Evolutionary conservation across 2,797 vertebrate species (phyloP), one percentile per base, ranked within the genome.

Genomic region (Hypotaenidia philippensis): DNA sequence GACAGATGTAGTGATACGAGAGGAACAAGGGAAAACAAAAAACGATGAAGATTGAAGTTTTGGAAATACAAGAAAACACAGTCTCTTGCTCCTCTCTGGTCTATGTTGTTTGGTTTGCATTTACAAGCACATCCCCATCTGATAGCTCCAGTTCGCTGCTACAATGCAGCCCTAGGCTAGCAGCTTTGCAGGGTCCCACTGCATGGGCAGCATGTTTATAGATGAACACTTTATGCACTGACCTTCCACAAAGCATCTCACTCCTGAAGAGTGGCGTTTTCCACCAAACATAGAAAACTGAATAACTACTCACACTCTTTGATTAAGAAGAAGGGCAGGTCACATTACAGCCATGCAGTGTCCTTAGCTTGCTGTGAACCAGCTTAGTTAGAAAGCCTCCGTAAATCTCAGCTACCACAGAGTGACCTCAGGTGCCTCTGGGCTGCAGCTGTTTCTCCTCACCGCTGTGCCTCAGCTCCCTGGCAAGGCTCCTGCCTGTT

Each of bases 401-500:
- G 74, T 71, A 71, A 89, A 68, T 87, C 45, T 61, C 64, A 74
- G 44, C 64, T 1, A 0, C 86, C 60, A 50, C 38, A 80, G 47
- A 80, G 57, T 90, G 93, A 90, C 72, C 82, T 95, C 91, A 82
- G 83, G 69, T 90, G 80, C 92, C 91, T 94, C 89, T 80, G 77
- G 74, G 74, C 55, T 86, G 87, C 84, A 93, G 50, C 65, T 87
- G 26, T 17, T 63, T 74, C 83, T 94, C 38, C 56, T 80, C 65
- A 79, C 34, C 7, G 4, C 59, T 56, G n/a, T 23, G 25, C 29
- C 72, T 92, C 72, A 75, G 36, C 12, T 88, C 66, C 47, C 40
- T 60, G 76, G 69, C 5, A 3, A 92, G 18, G 29, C 65, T 83
- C 38, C 41, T 75, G 38, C 50, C 41, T 75, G 61, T 55, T 45